These are phyloP conservation scores for Porites divaricata DNA, from an alignment of 92 coral and sea anemone genomes.

Conservation along the genomic window DNA sequence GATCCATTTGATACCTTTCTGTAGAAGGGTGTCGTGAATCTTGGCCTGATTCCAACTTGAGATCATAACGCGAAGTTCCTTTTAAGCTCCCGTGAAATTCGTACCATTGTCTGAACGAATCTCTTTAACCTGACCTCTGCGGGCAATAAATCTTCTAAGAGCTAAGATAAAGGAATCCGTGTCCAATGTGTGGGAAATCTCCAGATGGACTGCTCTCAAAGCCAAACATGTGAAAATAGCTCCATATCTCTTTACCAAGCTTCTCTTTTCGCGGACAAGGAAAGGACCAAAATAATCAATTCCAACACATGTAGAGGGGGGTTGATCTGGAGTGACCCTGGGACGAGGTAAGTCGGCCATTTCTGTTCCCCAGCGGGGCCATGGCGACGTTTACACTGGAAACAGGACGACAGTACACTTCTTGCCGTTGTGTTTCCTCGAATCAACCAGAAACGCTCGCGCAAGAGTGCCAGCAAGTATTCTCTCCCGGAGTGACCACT, in stretches of 20 bases:
- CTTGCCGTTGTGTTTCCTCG: conserved; percentile 26
- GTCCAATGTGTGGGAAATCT: conserved; percentile 28
- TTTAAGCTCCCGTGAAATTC: not conserved
- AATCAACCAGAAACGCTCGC: conserved; percentile 46
- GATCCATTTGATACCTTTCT: conserved; percentile 22
- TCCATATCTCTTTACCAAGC: conserved; percentile 8
- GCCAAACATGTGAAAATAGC: conserved; percentile 25
- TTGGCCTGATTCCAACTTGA: conserved; percentile 33
- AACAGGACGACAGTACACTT: conserved; percentile 27
- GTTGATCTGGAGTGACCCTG: not conserved
- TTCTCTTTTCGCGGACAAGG: not conserved
- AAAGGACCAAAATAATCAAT: conserved; percentile 17
- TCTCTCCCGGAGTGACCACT: conserved; percentile 64
- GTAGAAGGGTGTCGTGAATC: conserved; percentile 16
- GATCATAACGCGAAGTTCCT: conserved; percentile 19
- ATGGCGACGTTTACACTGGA: conserved; percentile 31
- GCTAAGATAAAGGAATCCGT: conserved; percentile 30
- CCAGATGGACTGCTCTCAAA: conserved; percentile 25
- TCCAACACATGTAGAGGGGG: conserved; percentile 6
- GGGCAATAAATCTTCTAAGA: conserved; percentile 17
- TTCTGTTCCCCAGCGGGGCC: no score
- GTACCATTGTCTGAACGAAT: not conserved
- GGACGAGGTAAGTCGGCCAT: no score
- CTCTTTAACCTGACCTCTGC: conserved; percentile 33
- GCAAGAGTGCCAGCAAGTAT: conserved; percentile 40